Conservation (phyloP, 2,797 vertebrate species). For the Onychomys torridus region DNA sequence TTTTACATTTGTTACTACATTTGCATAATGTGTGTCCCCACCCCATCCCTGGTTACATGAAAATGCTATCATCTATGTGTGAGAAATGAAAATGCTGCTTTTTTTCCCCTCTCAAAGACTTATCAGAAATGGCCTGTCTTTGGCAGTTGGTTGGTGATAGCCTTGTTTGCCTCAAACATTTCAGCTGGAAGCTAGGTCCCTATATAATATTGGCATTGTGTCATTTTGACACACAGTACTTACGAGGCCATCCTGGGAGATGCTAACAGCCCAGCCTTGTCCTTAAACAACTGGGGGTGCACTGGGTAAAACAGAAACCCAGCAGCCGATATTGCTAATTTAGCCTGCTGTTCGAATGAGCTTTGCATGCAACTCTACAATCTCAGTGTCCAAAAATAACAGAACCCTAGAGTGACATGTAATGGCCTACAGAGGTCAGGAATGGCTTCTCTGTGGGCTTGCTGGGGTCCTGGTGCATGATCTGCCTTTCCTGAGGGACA, state of each 20-base stretch:
- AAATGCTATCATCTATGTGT: constrained; percentile 73
- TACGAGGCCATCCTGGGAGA: background rate
- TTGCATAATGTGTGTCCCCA: constrained; percentile 82
- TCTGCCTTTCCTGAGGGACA: constrained; percentile 6
- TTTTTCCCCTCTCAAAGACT: background rate
- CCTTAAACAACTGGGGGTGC: constrained; percentile 21
- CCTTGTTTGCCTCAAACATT: constrained; percentile 35
- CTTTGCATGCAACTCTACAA: background rate
- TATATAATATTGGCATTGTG: background rate
- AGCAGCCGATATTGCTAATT: constrained; percentile 2
- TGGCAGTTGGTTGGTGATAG: constrained; percentile 20
- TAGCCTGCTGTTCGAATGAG: constrained; percentile 52
- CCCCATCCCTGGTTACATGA: constrained; percentile 78
- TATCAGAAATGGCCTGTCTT: constrained; percentile 54
- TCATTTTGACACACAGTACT: constrained; percentile 11
- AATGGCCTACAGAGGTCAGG: background rate
- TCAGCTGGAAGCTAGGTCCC: rapidly evolving
- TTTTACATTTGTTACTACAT: constrained; percentile 87
- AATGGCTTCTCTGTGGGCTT: background rate
- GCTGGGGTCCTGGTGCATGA: background rate
- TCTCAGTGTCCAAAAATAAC: constrained; percentile 61
- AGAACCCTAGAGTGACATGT: background rate
- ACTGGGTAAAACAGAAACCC: constrained; percentile 8
- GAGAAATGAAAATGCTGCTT: constrained; percentile 60
- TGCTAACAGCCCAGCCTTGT: background rate